phyloP scores from a whole-genome alignment of 2,113 vertebrate species.

The Corydoras maculifer region DNA sequence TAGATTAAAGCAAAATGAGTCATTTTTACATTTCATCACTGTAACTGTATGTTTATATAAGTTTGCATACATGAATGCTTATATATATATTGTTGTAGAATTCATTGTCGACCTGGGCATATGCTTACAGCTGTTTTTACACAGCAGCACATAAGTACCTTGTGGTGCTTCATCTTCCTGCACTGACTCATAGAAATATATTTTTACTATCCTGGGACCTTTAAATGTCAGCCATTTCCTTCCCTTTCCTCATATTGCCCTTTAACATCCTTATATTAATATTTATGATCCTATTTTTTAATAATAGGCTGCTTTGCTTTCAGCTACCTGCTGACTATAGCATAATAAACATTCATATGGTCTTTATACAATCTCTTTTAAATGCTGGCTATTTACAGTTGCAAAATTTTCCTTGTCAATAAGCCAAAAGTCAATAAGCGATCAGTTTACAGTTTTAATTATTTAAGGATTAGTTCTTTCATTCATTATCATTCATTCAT shows the following conservation, averaged over 20 bases:
- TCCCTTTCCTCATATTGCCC: slow-evolving; percentile 12
- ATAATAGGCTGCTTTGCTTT: neutral
- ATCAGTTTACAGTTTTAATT: too few species aligned
- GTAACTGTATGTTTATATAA: neutral
- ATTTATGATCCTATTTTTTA: slow-evolving; percentile 24
- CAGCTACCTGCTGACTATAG: neutral
- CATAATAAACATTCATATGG: too few species aligned
- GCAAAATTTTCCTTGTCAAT: too few species aligned
- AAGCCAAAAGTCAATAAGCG: too few species aligned
- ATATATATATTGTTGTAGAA: too few species aligned
- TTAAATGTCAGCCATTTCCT: slow-evolving; percentile 28
- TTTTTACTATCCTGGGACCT: slow-evolving; percentile 15
- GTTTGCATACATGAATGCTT: neutral
- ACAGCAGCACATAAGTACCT: slow-evolving; percentile 11
- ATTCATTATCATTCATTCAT: too few species aligned
- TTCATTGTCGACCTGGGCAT: too few species aligned
- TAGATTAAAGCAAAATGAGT: slow-evolving; percentile 16
- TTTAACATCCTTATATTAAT: slow-evolving; percentile 6
- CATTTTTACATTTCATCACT: slow-evolving; percentile 28
- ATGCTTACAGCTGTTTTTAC: slow-evolving; percentile 20
- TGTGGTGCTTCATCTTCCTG: slow-evolving; percentile 12
- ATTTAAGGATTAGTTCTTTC: too few species aligned
- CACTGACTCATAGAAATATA: slow-evolving; percentile 28
- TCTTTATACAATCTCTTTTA: too few species aligned
- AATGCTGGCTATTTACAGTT: too few species aligned